Evolutionary conservation across 2,797 vertebrate species (phyloP), one percentile per base, ranked within the genome.

Genomic region (Scarus forsteni): DNA sequence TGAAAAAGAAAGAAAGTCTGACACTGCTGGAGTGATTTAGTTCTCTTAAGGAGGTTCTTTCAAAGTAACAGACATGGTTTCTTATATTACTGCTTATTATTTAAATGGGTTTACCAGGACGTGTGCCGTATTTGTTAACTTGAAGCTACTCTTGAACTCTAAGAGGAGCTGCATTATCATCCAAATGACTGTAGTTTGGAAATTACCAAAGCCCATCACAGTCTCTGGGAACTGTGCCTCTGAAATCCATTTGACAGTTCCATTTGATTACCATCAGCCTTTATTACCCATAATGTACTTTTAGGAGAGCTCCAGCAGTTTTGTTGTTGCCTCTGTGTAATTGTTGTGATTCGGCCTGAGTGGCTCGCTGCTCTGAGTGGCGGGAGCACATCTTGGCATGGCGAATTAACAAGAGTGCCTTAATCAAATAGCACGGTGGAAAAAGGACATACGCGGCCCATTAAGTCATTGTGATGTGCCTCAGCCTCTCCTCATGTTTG

Each of bases 391-490:
- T 90, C 81, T 79, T 83, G 38, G 60, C 70, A 61, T 77, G 83
- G 70, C 80, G 81, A 89, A 91, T 90, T 82, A 88, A 86, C 89
- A 82, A 81, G 85, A 89, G 76, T 88, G 86, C 83, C 60, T 77
- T 92, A 86, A 93, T 93, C 81, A 90, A 91, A 92, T 92, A 87
- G 75, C 73, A 82, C 84, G 77, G 79, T 76, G 14, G 54, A 82
- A 81, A 82, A 87, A 83, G 75, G 74, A 86, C 85, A 81, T 74
- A 75, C 15, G 51, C 70, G 81, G 34, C 57, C 85, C 77, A 90
- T 91, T 86, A 89, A 86, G 84, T 86, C 80, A 77, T 85, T 78
- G 36, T 87, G 81, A 86, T 84, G 78, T 74, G 81, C 56, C 74
- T 76, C 83, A 75, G 84, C 66, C 61, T 85, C 83, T 89, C 83